Evolutionary conservation across 2,113 vertebrate genomes (phyloP), one percentile per base, ranked within the genome.

Genomic region (rabbit (Oryctolagus cuniculus)): DNA sequence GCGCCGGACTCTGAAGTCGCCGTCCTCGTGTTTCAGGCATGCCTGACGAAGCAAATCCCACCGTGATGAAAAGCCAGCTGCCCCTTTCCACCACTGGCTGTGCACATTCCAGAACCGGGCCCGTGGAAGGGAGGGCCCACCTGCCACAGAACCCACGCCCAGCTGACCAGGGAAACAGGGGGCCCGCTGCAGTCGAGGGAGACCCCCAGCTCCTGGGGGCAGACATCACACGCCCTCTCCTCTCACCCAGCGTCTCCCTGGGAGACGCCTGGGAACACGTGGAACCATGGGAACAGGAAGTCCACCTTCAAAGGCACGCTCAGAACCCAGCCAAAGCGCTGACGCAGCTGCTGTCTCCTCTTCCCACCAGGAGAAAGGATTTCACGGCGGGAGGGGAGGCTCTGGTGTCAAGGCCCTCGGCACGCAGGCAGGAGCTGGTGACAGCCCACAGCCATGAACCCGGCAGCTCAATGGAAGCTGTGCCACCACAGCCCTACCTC

Each of bases 31-130:
- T 31, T 31, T 64, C 7, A 93, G n/a, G 38, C 7, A 63, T 44
- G 31, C 34, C 69, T 8, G 66, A 70, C 74, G 61, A 89, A 95
- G 92, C 11, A 80, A 38, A 73, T 9, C 34, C 81, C 53, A 87
- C 87, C 36, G 15, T 72, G 9, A 64, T 58, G 22, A 80, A 96
- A 96, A 86, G 11, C 15, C 16, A 53, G 49, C 44, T 31, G 27
- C 1, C 16, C 31, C n/a, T n/a, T 89, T 77, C 2, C 78, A 36
- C 58, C 27, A 29, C 38, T 72, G 86, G 55, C 21, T 87, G 44
- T 44, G 61, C 49, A 66, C 73, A 94, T 94, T 95, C 90, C 61
- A 93, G 78, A 81, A 67, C 7, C 73, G 77, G 55, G 44, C 93
- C 85, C 92, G 63, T 55, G 36, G 44, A 78, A 70, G 31, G 36